Percentiles rank a stretch among this genome's conserved stretches.
Evolutionary conservation across 2,888 invertebrate genomes (phyloP).

Genomic region (Tipula lateralis): DNA sequence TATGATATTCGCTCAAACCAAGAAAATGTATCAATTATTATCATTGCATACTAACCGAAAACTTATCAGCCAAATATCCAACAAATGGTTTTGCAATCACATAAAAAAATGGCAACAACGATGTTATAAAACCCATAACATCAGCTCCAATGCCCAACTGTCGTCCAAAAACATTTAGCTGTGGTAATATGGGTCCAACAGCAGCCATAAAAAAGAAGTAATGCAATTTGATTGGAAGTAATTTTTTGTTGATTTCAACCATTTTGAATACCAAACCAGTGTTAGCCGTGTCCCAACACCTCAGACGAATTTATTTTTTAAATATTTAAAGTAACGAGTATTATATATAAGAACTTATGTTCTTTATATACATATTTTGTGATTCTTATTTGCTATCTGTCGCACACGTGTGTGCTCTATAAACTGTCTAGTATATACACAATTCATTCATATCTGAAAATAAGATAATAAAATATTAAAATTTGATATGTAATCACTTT

Average conservation of each 20-base stretch:
- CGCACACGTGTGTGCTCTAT: background rate
- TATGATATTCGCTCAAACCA: too few relatives aligned
- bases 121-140: conserved; percentile 72
- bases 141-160: conserved; percentile 71
- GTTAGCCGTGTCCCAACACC: background rate
- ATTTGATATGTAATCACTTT: background rate
- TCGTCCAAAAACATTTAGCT: conserved; percentile 70
- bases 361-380: background rate
- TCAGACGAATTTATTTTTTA: background rate
- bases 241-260: conserved; percentile 60
- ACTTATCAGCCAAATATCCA: conserved; percentile 71
- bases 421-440: background rate
- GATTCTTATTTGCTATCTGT: background rate
- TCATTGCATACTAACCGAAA: conserved; percentile 50
- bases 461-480: background rate
- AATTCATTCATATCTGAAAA: background rate
- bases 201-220: conserved; percentile 88
- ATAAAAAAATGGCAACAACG: conserved; percentile 69
- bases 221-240: conserved; percentile 79
- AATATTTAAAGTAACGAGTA: background rate
- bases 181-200: conserved; percentile 75
- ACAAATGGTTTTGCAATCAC: conserved; percentile 71
- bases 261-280: conserved; percentile 41
- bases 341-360: background rate
- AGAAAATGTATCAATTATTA: background rate